phyloP scores from a whole-genome alignment of 1,140 invertebrate genomes.

The Chlorops oryzae region DNA sequence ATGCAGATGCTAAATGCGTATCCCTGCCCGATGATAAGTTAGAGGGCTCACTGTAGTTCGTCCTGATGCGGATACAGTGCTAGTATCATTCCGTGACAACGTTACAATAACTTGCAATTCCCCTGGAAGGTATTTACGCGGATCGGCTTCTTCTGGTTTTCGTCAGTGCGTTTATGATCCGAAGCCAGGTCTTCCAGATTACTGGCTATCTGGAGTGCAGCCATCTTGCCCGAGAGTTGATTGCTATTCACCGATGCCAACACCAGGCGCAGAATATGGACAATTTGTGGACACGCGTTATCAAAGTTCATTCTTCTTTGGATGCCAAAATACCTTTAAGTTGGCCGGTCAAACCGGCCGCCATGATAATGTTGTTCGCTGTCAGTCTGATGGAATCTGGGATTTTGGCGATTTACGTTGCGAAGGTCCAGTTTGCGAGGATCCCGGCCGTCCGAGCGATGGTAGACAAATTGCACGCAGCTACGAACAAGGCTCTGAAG shows the following conservation, averaged over 20 bases:
- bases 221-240: constrained; percentile 82
- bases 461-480: constrained; percentile 82
- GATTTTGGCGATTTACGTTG: constrained; percentile 94
- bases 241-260: constrained; percentile 79
- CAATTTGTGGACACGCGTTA: constrained; percentile 81
- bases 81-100: constrained; percentile 84
- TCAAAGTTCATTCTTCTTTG: constrained; percentile 91
- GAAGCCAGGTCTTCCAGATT: constrained; percentile 78
- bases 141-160: constrained; percentile 74
- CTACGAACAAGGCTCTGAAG: constrained; percentile 89
- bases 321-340: constrained; percentile 93
- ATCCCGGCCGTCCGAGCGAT: constrained; percentile 89
- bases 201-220: constrained; percentile 82
- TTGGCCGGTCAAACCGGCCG: constrained; percentile 85
- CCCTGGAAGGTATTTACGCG: constrained; percentile 68
- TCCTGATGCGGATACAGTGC: constrained; percentile 68
- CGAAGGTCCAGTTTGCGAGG: constrained; percentile 91
- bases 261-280: constrained; percentile 88
- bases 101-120: constrained; percentile 77
- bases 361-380: constrained; percentile 86
- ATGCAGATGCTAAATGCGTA: constrained; percentile 78
- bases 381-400: constrained; percentile 88
- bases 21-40: constrained; percentile 82
- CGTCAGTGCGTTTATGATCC: constrained; percentile 95
- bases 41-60: constrained; percentile 74